Evolutionary conservation across 2,797 vertebrate genomes (phyloP).

Genomic region (Siniperca obscura): DNA sequence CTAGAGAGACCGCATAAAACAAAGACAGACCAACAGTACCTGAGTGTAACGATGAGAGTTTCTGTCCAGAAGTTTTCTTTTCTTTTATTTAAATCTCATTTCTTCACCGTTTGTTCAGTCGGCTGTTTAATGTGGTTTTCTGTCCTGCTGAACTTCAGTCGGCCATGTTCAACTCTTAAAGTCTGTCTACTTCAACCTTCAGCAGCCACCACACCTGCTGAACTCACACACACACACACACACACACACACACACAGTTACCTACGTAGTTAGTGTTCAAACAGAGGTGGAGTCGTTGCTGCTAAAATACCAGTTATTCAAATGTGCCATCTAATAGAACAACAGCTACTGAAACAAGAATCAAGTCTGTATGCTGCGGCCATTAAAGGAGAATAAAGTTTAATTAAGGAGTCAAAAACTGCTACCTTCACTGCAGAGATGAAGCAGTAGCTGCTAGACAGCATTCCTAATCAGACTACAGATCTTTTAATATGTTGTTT

Average conservation of each 20-base stretch:
- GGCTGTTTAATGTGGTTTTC: neutral
- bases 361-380: neutral
- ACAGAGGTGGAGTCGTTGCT: conserved; percentile 69
- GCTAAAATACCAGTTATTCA: conserved; percentile 42
- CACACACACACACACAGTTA: conserved; percentile 26
- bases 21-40: conserved; percentile 33
- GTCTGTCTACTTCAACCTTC: conserved; percentile 4
- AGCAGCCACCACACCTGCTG: conserved; percentile 71
- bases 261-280: conserved; percentile 52
- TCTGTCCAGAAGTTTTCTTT: neutral
- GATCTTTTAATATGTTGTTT: neutral
- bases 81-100: conserved; percentile 34
- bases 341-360: neutral
- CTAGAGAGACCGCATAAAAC: too few relatives aligned
- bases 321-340: conserved; percentile 7
- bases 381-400: neutral
- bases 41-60: conserved; percentile 1
- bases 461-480: too few relatives aligned
- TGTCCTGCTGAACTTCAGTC: conserved; percentile 19
- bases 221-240: conserved; percentile 68
- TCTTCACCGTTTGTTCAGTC: conserved; percentile 47
- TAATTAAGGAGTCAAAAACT: neutral
- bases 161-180: conserved; percentile 22
- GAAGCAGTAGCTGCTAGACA: neutral
- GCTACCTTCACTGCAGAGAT: neutral